Conservation (phyloP, 1,140 invertebrate species). For the Atta texana region DNA sequence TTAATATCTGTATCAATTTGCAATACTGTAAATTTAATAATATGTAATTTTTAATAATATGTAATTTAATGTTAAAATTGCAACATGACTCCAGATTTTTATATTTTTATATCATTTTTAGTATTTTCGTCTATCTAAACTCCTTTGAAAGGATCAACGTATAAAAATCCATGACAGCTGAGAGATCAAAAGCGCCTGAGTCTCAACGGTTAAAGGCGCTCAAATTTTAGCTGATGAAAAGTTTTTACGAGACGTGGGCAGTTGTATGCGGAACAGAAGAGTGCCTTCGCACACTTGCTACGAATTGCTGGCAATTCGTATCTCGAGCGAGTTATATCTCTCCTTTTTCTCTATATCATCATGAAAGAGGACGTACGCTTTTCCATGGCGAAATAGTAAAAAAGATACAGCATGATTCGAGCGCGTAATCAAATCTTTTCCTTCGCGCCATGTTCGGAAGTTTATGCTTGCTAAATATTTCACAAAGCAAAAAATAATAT, state of each 20-base stretch:
- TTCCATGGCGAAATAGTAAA: slow-evolving; percentile 28
- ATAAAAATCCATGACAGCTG: not conserved
- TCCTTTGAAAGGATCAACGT: not conserved
- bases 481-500: not conserved
- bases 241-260: slow-evolving; percentile 37
- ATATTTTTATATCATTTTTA: not conserved
- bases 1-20: not conserved
- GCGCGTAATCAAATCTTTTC: slow-evolving; percentile 34
- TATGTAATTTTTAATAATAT: not conserved
- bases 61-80: slow-evolving; percentile 4
- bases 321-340: slow-evolving; percentile 8
- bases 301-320: slow-evolving; percentile 39
- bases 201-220: slow-evolving; percentile 16
- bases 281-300: slow-evolving; percentile 23
- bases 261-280: slow-evolving; percentile 32
- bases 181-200: not conserved
- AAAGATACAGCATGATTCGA: slow-evolving; percentile 14
- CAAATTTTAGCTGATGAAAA: slow-evolving; percentile 60
- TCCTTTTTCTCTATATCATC: slow-evolving; percentile 13
- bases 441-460: not conserved
- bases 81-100: not conserved
- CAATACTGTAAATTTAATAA: not conserved
- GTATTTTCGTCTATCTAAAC: slow-evolving; percentile 2
- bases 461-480: slow-evolving; percentile 18
- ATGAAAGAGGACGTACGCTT: not conserved